These are phyloP conservation scores for Polydrusus tereticollis DNA, from an alignment of 2,888 invertebrate species.

Conservation along the genomic window DNA sequence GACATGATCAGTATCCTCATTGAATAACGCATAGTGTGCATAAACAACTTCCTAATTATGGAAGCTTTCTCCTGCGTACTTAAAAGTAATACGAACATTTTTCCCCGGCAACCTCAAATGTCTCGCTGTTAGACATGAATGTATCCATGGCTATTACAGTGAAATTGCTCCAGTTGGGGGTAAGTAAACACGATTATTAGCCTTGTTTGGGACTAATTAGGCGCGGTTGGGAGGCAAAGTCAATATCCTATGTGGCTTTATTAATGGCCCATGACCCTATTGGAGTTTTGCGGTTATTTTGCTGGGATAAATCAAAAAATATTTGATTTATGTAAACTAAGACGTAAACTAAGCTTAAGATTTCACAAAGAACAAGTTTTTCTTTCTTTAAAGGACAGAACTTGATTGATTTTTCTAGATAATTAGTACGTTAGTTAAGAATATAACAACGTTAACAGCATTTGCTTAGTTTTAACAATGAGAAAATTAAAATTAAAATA, in stretches of 20 bases:
- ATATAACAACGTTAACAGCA: no score
- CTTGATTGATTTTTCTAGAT: no score
- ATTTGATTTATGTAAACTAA: no score
- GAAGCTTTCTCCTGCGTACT: neutral
- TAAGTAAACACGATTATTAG: constrained; percentile 38
- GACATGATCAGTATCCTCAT: no score
- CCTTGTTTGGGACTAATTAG: constrained; percentile 37
- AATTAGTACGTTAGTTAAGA: no score
- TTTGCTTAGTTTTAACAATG: no score
- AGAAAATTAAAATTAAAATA: no score
- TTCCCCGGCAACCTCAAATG: constrained; percentile 5
- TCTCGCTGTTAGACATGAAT: constrained; percentile 17
- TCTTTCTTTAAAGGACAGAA: no score
- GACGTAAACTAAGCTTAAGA: no score
- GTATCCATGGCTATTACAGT: constrained; percentile 23
- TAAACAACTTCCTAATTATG: no score
- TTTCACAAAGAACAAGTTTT: no score
- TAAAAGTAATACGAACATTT: neutral
- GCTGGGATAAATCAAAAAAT: neutral
- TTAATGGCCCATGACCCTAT: constrained; percentile 22
- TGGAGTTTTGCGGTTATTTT: constrained; percentile 14
- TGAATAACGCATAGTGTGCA: no score
- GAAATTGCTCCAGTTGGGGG: constrained; percentile 37
- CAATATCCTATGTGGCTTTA: constrained; percentile 32
- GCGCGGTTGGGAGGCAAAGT: constrained; percentile 30